Percentiles rank a stretch among this genome's conserved stretches.
phyloP scores from a whole-genome alignment of 2,113 vertebrate species.

The Clarias macrocephalus region DNA sequence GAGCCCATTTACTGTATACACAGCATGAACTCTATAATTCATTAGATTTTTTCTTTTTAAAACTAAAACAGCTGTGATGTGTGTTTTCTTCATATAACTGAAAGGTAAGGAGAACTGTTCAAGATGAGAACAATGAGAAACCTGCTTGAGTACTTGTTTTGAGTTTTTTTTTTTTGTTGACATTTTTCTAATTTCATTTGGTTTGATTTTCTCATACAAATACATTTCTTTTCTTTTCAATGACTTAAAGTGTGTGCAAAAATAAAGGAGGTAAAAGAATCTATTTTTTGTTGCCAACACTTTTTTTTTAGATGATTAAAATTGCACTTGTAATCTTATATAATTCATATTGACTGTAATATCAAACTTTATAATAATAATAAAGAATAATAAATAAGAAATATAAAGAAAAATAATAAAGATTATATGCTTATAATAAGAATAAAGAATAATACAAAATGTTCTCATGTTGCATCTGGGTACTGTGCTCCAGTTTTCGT shows the following conservation, averaged over 20 bases:
- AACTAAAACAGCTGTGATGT: constrained; percentile 22
- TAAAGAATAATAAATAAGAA: background rate
- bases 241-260: background rate
- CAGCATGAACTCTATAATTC: constrained; percentile 6
- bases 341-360: background rate
- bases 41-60: background rate
- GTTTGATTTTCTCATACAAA: background rate
- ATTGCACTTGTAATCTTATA: background rate
- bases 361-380: background rate
- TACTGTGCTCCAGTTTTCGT: too few species aligned
- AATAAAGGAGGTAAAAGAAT: background rate
- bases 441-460: background rate
- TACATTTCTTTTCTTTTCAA: background rate
- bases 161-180: background rate
- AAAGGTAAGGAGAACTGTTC: background rate
- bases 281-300: background rate
- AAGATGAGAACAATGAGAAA: background rate
- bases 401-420: background rate
- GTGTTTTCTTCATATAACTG: background rate
- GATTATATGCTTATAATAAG: background rate
- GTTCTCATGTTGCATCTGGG: too few species aligned
- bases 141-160: background rate
- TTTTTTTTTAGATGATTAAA: background rate
- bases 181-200: background rate
- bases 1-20: constrained; percentile 10